phyloP scores from a whole-genome alignment of 2,888 invertebrate species.

The Melinopterus prodromus region DNA sequence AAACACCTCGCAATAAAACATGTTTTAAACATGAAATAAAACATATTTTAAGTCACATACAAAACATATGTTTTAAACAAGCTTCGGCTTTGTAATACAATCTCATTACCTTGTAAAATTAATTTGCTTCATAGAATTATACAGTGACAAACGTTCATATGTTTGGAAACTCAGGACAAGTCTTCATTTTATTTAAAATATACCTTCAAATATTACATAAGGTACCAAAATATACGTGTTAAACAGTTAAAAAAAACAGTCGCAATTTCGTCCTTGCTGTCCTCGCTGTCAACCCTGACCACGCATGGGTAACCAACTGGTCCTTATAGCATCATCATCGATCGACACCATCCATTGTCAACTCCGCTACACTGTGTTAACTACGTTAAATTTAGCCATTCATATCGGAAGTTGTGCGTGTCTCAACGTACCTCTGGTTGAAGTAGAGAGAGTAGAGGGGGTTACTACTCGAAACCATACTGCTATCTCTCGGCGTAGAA shows the following conservation, averaged over 20 bases:
- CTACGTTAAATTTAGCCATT: not conserved
- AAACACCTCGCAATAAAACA: no score
- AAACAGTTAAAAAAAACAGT: not conserved
- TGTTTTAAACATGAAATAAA: no score
- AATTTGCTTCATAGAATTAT: no score
- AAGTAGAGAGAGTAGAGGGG: conserved; percentile 11
- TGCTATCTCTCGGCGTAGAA: conserved; percentile 27
- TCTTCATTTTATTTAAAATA: no score
- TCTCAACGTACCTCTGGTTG: not conserved
- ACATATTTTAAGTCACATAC: no score
- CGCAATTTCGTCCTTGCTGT: not conserved
- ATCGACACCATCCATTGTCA: not conserved
- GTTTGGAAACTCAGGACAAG: no score
- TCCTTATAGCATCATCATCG: not conserved
- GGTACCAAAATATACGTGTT: not conserved
- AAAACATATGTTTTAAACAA: no score
- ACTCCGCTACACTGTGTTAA: not conserved
- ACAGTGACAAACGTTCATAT: no score
- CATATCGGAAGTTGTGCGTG: conserved; percentile 6
- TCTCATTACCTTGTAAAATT: no score
- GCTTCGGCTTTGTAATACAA: no score
- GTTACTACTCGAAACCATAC: conserved; percentile 27
- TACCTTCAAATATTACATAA: no score
- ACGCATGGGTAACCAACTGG: not conserved
- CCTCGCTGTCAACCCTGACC: not conserved